Conservation (phyloP, 2,888 invertebrate species). For the Papilio demoleus region DNA sequence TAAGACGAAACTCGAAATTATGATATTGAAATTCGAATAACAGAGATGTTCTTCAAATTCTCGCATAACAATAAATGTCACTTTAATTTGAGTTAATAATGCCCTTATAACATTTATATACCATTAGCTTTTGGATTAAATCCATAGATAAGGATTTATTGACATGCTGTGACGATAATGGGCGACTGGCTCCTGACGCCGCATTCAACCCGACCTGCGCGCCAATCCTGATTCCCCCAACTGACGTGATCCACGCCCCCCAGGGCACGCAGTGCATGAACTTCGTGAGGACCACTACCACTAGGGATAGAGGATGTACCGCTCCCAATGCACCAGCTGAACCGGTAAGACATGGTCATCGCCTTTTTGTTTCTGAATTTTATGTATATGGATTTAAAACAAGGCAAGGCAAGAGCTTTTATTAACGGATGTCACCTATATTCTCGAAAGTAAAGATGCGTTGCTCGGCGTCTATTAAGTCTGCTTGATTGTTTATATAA, state of each 20-base stretch:
- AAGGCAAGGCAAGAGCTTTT: too few relatives aligned
- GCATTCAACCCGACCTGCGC: conserved; percentile 67
- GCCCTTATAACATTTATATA: too few relatives aligned
- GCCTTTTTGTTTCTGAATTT: too few relatives aligned
- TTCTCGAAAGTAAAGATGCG: too few relatives aligned
- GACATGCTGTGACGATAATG: conserved; percentile 71
- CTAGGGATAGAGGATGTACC: conserved; percentile 87
- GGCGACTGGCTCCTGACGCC: conserved; percentile 60
- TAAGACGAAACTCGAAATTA: conserved; percentile 6
- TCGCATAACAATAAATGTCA: background rate
- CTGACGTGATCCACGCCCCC: conserved; percentile 74
- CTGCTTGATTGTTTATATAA: too few relatives aligned
- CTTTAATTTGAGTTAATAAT: background rate
- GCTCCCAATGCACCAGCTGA: conserved; percentile 86
- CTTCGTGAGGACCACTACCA: conserved; percentile 87
- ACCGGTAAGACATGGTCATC: conserved; percentile 80
- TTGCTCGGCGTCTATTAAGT: too few relatives aligned
- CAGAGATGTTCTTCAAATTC: background rate
- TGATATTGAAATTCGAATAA: background rate
- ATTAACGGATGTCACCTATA: too few relatives aligned
- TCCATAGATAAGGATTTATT: conserved; percentile 64
- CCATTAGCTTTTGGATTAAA: background rate
- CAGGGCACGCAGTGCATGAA: conserved; percentile 87
- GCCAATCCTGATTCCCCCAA: conserved; percentile 67
- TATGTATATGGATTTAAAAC: too few relatives aligned